phyloP scores from a whole-genome alignment of 2,113 vertebrate genomes.

The Manacus vitellinus region DNA sequence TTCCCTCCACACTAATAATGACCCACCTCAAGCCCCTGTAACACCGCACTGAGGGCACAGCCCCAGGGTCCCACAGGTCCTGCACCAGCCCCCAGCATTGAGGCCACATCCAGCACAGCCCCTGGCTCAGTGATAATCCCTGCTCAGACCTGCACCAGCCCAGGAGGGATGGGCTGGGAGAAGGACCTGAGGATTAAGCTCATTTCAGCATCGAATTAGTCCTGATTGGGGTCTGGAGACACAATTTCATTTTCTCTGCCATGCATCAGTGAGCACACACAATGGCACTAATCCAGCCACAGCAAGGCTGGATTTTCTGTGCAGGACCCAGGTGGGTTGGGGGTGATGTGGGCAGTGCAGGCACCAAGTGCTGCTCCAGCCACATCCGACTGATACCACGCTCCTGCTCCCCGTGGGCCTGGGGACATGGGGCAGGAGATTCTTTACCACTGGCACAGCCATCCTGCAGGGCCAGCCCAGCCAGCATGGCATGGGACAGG shows the following conservation, averaged over 20 bases:
- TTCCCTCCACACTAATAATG: neutral
- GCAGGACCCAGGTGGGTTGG: neutral
- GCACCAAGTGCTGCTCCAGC: neutral
- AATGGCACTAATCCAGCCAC: slow-evolving; percentile 28
- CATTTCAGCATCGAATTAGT: slow-evolving; percentile 14
- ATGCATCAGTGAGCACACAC: neutral
- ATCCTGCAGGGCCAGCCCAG: neutral
- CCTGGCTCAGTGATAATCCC: neutral
- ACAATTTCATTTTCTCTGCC: slow-evolving; percentile 44
- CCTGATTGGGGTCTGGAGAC: slow-evolving; percentile 24
- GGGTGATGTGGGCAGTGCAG: neutral
- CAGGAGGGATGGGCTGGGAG: neutral
- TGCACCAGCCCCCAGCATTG: accelerated
- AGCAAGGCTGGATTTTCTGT: slow-evolving; percentile 34
- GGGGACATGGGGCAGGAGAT: neutral
- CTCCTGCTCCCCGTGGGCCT: neutral
- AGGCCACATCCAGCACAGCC: slow-evolving; percentile 18
- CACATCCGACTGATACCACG: accelerated
- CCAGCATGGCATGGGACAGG: neutral
- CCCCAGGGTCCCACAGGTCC: neutral
- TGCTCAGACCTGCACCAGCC: neutral
- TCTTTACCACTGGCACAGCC: neutral
- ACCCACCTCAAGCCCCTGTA: neutral
- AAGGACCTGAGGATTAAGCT: slow-evolving; percentile 19
- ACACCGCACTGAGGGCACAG: neutral